Conservation (phyloP, 2,797 vertebrate genomes). For the Melanotaenia parkinsoni region DNA sequence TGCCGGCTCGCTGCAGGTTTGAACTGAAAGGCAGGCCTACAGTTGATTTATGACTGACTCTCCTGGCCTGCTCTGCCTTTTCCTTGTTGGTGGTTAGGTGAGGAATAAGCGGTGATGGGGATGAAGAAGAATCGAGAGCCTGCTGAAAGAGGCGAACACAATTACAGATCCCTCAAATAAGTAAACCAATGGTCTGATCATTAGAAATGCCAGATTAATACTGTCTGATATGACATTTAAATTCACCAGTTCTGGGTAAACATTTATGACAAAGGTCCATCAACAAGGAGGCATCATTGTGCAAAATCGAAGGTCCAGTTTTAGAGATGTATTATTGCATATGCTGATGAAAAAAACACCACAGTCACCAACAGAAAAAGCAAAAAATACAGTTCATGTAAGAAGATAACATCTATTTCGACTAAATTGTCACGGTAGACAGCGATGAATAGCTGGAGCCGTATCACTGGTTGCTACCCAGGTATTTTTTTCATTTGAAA, state of each 20-base stretch:
- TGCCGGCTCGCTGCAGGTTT: slow-evolving; percentile 58
- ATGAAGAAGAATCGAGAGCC: slow-evolving; percentile 14
- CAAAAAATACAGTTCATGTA: no score
- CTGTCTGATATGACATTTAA: not conserved
- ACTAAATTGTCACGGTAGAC: no score
- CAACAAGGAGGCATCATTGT: not conserved
- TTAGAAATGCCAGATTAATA: not conserved
- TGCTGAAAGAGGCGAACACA: slow-evolving; percentile 71
- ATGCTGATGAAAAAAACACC: no score
- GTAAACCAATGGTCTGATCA: slow-evolving; percentile 19
- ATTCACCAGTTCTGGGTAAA: not conserved
- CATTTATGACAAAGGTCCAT: not conserved
- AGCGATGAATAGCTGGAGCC: no score
- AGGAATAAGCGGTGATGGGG: slow-evolving; percentile 26
- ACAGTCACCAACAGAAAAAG: no score
- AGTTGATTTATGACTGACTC: slow-evolving; percentile 24
- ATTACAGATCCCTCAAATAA: slow-evolving; percentile 44
- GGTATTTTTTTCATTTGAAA: no score
- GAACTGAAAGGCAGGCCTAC: slow-evolving; percentile 17
- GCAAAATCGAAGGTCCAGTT: no score
- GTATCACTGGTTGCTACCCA: no score
- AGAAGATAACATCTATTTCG: no score
- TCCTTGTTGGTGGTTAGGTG: slow-evolving; percentile 28
- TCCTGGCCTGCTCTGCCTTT: slow-evolving; percentile 35
- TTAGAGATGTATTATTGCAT: no score